Evolutionary conservation across 2,797 vertebrate genomes (phyloP).

Genomic region (Brachymystax lenok): DNA sequence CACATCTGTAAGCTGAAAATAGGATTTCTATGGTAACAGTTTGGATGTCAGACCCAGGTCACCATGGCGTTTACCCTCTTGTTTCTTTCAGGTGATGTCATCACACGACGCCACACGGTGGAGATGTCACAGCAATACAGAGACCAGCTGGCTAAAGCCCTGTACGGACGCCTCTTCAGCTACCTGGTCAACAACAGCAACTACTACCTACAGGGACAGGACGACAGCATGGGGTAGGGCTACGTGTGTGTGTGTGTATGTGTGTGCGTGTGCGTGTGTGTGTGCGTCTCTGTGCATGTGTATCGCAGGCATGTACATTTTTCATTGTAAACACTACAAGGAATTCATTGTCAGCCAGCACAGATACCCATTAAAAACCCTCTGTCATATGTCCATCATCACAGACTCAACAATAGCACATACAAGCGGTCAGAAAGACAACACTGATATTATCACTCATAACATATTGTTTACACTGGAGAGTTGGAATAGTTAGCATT

Average conservation of each 20-base stretch:
- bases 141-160: slow-evolving; percentile 89
- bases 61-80: background rate
- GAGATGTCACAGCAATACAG: slow-evolving; percentile 86
- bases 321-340: background rate
- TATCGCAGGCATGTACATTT: background rate
- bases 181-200: slow-evolving; percentile 89
- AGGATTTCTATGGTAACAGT: background rate
- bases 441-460: slow-evolving; percentile 21
- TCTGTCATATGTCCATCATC: slow-evolving; percentile 25
- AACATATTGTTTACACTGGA: slow-evolving; percentile 24
- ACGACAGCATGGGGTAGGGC: slow-evolving; percentile 81
- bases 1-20: background rate
- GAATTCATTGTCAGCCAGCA: background rate
- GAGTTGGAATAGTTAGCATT: slow-evolving; percentile 51
- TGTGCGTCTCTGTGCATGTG: background rate
- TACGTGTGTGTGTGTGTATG: background rate
- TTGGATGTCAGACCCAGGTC: background rate
- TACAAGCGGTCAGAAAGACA: slow-evolving; percentile 3
- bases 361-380: too few species aligned
- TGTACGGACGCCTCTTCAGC: slow-evolving; percentile 91
- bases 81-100: slow-evolving; percentile 81
- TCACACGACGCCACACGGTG: slow-evolving; percentile 82
- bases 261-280: background rate
- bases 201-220: slow-evolving; percentile 83
- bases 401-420: background rate